Base-by-base conservation (phyloP, 2,888 invertebrate genomes). In the Archips xylosteana region DNA sequence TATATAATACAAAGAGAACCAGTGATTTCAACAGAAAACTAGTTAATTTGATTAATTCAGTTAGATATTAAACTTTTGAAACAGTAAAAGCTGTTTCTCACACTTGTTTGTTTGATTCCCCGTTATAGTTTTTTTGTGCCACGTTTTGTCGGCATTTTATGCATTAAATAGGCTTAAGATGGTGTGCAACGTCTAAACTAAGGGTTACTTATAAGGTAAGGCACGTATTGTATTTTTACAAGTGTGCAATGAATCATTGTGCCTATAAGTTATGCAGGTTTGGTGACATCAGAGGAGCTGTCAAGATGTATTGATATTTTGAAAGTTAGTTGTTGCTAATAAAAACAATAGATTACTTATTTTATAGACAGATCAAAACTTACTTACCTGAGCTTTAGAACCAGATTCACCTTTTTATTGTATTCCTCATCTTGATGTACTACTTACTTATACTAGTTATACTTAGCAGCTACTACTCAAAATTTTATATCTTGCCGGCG, bases 91-190 rank as follows among this genome's bases (percentile, higher is more conserved):
- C 49, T 45, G 32, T 64, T 54, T 68, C 68, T 15, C 54, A 42
- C 70, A 64, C 59, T 73, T 69, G 59, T 71, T 74, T 70, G 59
- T 71, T 74, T 70, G 64, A 67, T 76, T 85, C 85, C 57, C 86
- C 85, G 86, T 87, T 87, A 87, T 75, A 78, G 82, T 78, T 83
- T 75, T 75, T 71, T 78, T 79, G 76, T 88, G 92, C 91, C 92
- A 92, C 92, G 91, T 91, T 91, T 78, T 81, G 83, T 75, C 3
- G 81, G 82, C 79, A 64, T 81, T 82, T 82, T 76, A 75, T 71
- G 69, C 54, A 74, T 65, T 59, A 75, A 79, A 77, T 77, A 78
- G 39, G 32, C 15, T 13, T 68, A 84, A 83, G 82, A 89, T 87
- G 87, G 66, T 72, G 75, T 71, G 9, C 78, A 75, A 78, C 65